phyloP scores from a whole-genome alignment of 2,797 vertebrate species.

The Phalanger gymnotis region DNA sequence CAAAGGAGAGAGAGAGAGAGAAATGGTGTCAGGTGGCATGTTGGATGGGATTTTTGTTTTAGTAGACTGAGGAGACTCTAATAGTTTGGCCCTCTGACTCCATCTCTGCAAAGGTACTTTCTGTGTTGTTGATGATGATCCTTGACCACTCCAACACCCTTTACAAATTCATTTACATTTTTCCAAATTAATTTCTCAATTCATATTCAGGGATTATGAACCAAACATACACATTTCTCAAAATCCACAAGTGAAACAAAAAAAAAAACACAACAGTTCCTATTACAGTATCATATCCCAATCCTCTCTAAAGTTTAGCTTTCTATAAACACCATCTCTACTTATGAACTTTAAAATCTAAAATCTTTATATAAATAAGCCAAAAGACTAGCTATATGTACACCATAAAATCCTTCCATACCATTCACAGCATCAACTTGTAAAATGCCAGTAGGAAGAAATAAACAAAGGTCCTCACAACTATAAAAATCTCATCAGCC shows the following conservation, averaged over 20 bases:
- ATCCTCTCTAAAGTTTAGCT: slow-evolving; percentile 13
- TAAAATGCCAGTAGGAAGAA: background rate
- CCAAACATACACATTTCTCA: background rate
- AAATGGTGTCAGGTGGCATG: slow-evolving; percentile 81
- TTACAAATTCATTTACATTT: slow-evolving; percentile 66
- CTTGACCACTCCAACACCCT: slow-evolving; percentile 70
- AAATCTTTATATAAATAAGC: background rate
- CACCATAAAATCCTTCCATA: slow-evolving; percentile 27
- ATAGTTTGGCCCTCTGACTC: slow-evolving; percentile 72
- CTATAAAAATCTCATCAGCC: slow-evolving; percentile 46
- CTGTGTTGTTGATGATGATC: slow-evolving; percentile 71
- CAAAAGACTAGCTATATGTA: slow-evolving; percentile 35
- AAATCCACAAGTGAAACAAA: background rate
- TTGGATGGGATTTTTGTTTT: slow-evolving; percentile 78
- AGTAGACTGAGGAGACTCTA: slow-evolving; percentile 78
- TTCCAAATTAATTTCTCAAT: slow-evolving; percentile 57
- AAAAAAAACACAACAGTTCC: slow-evolving; percentile 25
- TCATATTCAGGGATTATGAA: slow-evolving; percentile 56
- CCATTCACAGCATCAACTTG: slow-evolving; percentile 37
- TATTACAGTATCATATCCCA: slow-evolving; percentile 29
- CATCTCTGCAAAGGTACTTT: slow-evolving; percentile 70
- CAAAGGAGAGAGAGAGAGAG: slow-evolving; percentile 81
- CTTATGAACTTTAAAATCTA: background rate
- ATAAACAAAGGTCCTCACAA: slow-evolving; percentile 21
- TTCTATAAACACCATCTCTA: slow-evolving; percentile 38